Percentiles rank a stretch among this genome's conserved stretches.
These are phyloP conservation scores for Nezara viridula DNA, from an alignment of 2,888 invertebrate genomes.

Conservation along the genomic window DNA sequence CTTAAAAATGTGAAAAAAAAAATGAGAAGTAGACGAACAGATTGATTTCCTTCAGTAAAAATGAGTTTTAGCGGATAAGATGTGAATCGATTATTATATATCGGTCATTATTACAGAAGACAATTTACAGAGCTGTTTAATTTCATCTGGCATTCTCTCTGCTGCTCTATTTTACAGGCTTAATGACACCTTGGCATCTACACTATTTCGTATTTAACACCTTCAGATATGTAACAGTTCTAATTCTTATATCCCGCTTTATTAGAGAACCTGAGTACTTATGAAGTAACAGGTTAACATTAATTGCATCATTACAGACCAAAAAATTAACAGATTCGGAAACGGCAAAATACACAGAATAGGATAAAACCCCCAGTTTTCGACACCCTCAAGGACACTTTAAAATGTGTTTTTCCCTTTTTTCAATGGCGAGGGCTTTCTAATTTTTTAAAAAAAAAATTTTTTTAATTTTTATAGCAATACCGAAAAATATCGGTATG, in stretches of 20 bases:
- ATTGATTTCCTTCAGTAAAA: neutral
- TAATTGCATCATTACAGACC: too few relatives aligned
- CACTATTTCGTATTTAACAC: slow-evolving; percentile 51
- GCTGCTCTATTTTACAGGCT: slow-evolving; percentile 30
- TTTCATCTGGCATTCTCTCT: slow-evolving; percentile 52
- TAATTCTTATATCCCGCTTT: neutral
- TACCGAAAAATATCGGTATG: too few relatives aligned
- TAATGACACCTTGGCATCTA: slow-evolving; percentile 52
- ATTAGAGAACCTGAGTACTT: neutral
- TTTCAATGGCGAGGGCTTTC: too few relatives aligned
- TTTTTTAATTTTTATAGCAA: too few relatives aligned
- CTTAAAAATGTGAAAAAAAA: neutral
- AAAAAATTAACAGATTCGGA: too few relatives aligned
- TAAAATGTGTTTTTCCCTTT: too few relatives aligned
- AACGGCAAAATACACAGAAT: too few relatives aligned
- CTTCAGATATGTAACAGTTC: slow-evolving; percentile 53
- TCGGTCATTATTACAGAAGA: slow-evolving; percentile 43
- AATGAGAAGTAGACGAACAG: neutral
- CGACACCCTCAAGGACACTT: too few relatives aligned
- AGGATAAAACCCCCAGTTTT: too few relatives aligned
- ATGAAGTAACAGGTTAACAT: neutral
- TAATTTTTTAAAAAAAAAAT: too few relatives aligned
- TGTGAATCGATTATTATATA: neutral
- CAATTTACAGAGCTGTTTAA: slow-evolving; percentile 55
- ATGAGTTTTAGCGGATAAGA: neutral